phyloP scores from a whole-genome alignment of 2,113 vertebrate species.

The Verasper variegatus region DNA sequence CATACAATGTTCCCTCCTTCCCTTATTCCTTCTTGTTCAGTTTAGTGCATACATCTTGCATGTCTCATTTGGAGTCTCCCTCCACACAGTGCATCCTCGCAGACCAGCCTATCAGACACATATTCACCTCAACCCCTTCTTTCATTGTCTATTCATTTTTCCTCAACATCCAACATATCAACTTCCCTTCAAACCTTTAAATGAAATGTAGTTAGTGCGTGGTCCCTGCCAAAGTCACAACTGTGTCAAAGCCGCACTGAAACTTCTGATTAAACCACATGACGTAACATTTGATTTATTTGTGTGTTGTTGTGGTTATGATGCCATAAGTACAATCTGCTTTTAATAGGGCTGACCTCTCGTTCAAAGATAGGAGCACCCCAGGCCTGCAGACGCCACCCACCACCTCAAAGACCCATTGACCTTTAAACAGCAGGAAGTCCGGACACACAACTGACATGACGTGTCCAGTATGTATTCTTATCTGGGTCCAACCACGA shows the following conservation, averaged over 20 bases:
- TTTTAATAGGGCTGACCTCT: constrained; percentile 58
- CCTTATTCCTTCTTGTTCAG: too few species aligned
- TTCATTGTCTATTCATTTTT: too few species aligned
- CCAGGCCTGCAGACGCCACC: constrained; percentile 17
- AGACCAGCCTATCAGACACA: too few species aligned
- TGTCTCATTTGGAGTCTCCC: too few species aligned
- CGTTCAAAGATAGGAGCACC: constrained; percentile 13
- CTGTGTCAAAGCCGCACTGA: not conserved
- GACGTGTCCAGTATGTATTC: not conserved
- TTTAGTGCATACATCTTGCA: too few species aligned
- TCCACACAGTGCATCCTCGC: too few species aligned
- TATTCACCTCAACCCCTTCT: too few species aligned
- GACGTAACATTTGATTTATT: not conserved
- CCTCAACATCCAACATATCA: too few species aligned
- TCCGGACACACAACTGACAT: constrained; percentile 19
- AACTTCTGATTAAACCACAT: constrained; percentile 4
- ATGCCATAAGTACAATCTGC: constrained; percentile 6
- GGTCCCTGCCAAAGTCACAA: not conserved
- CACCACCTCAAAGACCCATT: constrained; percentile 53
- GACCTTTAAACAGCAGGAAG: constrained; percentile 58
- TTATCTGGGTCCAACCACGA: not conserved
- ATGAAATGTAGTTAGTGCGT: too few species aligned
- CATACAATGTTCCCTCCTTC: too few species aligned
- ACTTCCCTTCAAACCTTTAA: too few species aligned
- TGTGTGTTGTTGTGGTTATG: constrained; percentile 8